Evolutionary conservation across 2,113 vertebrate species (phyloP).

Genomic region (Craseonycteris thonglongyai): DNA sequence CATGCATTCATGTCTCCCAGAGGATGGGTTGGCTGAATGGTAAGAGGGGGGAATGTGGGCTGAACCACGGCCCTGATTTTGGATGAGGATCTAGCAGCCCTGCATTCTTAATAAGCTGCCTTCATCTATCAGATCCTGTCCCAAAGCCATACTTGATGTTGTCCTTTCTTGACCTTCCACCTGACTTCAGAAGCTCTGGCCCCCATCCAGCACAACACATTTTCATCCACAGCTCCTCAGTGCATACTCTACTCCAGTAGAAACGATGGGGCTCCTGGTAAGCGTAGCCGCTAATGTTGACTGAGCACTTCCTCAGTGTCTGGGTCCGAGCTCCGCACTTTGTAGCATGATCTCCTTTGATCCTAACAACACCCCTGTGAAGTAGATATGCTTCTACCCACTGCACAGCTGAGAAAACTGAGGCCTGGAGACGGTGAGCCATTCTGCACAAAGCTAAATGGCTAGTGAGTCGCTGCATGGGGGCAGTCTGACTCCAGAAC

Average conservation of each 20-base stretch:
- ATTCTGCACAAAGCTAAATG: background rate
- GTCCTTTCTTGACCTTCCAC: background rate
- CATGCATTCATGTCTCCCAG: background rate
- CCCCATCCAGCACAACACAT: background rate
- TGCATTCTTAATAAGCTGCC: background rate
- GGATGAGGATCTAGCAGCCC: background rate
- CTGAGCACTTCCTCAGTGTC: accelerated
- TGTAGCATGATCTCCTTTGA: background rate
- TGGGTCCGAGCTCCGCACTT: background rate
- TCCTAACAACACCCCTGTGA: too few species aligned
- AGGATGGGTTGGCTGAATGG: too few species aligned
- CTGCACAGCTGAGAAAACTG: background rate
- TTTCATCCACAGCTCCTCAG: background rate
- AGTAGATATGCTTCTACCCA: background rate
- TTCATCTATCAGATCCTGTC: background rate
- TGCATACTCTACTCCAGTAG: accelerated
- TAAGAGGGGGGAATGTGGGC: background rate
- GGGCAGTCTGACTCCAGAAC: background rate
- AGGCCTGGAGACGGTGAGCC: background rate
- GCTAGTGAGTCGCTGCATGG: background rate
- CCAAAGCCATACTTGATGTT: background rate
- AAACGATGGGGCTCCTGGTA: accelerated
- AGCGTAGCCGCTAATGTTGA: accelerated
- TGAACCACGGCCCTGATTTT: background rate
- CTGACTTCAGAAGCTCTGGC: background rate